Evolutionary conservation across 2,113 vertebrate species (phyloP), one percentile per base, ranked within the genome.

Genomic region (Chaetorhynchus papuensis): DNA sequence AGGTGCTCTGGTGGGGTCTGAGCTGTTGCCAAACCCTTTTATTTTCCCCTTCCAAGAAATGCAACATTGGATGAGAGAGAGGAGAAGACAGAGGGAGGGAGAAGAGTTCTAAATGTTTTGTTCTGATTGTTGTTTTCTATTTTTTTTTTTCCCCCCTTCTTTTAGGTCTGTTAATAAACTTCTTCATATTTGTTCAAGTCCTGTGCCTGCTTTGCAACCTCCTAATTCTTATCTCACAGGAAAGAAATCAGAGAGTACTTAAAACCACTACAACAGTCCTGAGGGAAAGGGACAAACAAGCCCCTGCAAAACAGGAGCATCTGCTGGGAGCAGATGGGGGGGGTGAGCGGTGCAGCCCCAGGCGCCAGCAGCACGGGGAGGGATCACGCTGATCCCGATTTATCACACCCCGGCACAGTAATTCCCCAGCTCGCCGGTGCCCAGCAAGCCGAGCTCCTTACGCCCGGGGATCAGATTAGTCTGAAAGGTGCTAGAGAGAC

Each of bases 241-340:
- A n/a, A n/a, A n/a, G n/a, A n/a, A n/a, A n/a, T n/a, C n/a, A n/a
- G n/a, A n/a, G n/a, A n/a, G n/a, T n/a, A n/a, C n/a, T n/a, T n/a
- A n/a, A n/a, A n/a, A n/a, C n/a, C n/a, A n/a, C n/a, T n/a, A n/a
- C 28, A 1, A 0, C 72, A 45, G 53, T 19, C 26, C 71, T 3
- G 6, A 76, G 64, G 57, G 90, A 91, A 88, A 96, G 88, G 83
- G 83, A 93, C 94, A 97, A 97, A 96, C 94, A 95, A 94, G 71
- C 37, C 87, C 87, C 90, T 92, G 19, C 77, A 97, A 97, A 96
- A 96, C 96, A 96, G 41, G 23, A 96, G 72, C 96, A 97, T 96
- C 96, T 97, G 97, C 83, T 0, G 12, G 86, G 69, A 91, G 87
- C 95, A 97, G 93, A 93, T 83, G 91, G 60, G 80, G 89, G 89